Base-by-base conservation (phyloP, 2,113 vertebrate genomes). In the Bolborhynchus lineola region DNA sequence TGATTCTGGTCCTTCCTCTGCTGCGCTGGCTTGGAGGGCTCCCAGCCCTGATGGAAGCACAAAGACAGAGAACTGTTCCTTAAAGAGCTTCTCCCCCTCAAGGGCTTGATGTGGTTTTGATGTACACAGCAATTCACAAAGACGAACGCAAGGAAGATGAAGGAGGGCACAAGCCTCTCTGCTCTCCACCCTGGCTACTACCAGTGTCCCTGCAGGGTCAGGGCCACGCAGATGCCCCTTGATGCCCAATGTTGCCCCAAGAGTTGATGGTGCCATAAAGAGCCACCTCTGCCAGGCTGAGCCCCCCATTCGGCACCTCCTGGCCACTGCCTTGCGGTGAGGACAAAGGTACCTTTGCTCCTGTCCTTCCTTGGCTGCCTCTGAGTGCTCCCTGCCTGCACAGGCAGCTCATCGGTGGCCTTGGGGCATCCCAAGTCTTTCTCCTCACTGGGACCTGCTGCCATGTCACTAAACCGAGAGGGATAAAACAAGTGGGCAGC, bases 91-190 rank as follows among this genome's bases (percentile, higher is more conserved):
- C 29, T 0, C 1, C 13, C 8, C 5, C 24, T n/a, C n/a, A 9
- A 0, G 16, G 5, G 6, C 39, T 25, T 9, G 2, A 26, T 0
- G 0, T 10, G 15, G 1, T 50, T 86, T 47, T 47, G 39, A 83
- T 11, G 16, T 31, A 29, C 9, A 17, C 41, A 57, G 29, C 16
- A n/a, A 7, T 31, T 55, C 44, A 10, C 26, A 1, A 41, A 44
- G 63, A 16, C 10, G 71, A 50, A 10, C 3, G 1, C 4, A 3
- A 72, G 41, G 50, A 75, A n/a, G 28, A 15, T 1, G 8, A 5
- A 71, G 41, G 19, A 71, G 47, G 44, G 5, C 16, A 9, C 0
- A 0, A 77, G n/a, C 23, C 52, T 46, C 39, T 26, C 2, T 3
- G 44, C 49, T 72, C 74, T 35, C 42, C 14, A 35, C 35, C 17